Evolutionary conservation across 2,113 vertebrate species (phyloP).

Genomic region (Vicugna pacos): DNA sequence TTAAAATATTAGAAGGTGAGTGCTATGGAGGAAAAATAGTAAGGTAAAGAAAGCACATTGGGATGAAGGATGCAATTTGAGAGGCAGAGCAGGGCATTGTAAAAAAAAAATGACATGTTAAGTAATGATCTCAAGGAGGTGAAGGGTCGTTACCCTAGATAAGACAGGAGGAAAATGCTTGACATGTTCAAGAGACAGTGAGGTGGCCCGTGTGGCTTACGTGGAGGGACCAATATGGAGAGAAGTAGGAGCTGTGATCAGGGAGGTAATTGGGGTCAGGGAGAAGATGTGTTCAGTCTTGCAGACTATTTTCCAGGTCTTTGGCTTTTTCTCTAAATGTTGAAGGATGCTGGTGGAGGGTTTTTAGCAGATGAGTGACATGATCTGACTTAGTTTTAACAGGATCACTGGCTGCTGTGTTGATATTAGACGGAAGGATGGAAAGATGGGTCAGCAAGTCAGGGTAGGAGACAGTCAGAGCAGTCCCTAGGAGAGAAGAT

Average conservation of each 20-base stretch:
- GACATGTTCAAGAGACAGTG: not conserved
- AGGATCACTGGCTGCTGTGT: not conserved
- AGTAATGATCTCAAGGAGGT: not conserved
- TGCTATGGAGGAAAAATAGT: not conserved
- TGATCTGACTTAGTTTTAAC: not conserved
- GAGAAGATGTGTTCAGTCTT: not conserved
- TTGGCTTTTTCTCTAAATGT: not conserved
- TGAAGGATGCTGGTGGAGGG: not conserved
- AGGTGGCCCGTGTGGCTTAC: not conserved
- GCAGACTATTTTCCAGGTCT: not conserved
- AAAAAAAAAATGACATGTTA: not conserved
- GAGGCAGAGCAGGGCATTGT: not conserved
- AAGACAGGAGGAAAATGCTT: not conserved
- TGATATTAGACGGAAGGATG: not conserved
- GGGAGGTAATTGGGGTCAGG: not conserved
- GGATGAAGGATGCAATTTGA: not conserved
- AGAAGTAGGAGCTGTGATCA: not conserved
- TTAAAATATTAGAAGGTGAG: not conserved
- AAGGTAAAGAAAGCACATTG: not conserved
- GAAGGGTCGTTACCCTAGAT: not conserved
- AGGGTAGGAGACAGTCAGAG: not conserved
- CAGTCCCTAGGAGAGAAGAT: not conserved
- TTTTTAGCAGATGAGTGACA: not conserved
- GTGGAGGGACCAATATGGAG: fast-evolving
- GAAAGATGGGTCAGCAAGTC: too few relatives aligned